These are phyloP conservation scores for Girardinichthys multiradiatus DNA, from an alignment of 2,113 vertebrate genomes.

Conservation along the genomic window DNA sequence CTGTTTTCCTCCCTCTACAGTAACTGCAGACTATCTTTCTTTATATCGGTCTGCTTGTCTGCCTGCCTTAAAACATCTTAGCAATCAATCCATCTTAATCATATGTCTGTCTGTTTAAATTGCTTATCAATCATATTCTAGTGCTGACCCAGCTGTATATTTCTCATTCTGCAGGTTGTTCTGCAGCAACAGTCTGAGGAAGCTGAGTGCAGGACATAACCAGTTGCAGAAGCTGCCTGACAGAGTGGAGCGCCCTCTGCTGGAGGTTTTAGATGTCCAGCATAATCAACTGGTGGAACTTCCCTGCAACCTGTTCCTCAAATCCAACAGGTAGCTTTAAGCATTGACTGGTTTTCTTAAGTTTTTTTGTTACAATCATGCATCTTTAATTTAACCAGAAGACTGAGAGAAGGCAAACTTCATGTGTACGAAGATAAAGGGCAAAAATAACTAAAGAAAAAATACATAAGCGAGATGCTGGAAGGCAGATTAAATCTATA, in stretches of 20 bases:
- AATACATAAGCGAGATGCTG: too few relatives aligned
- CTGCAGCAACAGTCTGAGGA: conserved; percentile 90
- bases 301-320: conserved; percentile 90
- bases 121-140: not conserved
- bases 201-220: conserved; percentile 93
- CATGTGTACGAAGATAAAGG: conserved; percentile 14
- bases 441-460: too few relatives aligned
- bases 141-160: conserved; percentile 30
- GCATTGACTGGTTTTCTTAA: conserved; percentile 29
- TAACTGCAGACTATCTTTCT: not conserved
- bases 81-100: not conserved
- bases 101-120: not conserved
- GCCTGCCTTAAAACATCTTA: not conserved
- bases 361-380: not conserved
- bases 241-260: conserved; percentile 86
- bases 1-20: conserved; percentile 8
- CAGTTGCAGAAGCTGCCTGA: conserved; percentile 89
- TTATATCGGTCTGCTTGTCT: not conserved
- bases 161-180: conserved; percentile 83
- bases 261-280: conserved; percentile 94
- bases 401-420: not conserved
- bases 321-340: conserved; percentile 87
- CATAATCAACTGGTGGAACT: conserved; percentile 95
- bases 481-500: too few relatives aligned
- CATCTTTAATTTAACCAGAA: not conserved